Evolutionary conservation across 1,140 invertebrate species (phyloP).

Genomic region (Hydropsyche tenuis): DNA sequence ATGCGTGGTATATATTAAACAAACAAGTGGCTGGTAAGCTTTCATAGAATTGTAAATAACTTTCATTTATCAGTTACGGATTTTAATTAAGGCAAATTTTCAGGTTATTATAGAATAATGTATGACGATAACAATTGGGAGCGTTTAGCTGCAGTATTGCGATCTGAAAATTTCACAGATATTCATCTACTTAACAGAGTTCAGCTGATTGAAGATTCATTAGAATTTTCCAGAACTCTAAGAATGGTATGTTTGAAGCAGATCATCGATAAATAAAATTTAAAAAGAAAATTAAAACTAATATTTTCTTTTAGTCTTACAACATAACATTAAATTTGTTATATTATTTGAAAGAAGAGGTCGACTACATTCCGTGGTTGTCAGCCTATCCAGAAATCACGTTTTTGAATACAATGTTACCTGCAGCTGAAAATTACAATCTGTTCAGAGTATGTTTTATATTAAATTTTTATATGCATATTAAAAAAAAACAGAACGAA

Average conservation of each 20-base stretch:
- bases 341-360: slow-evolving; percentile 64
- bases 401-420: slow-evolving; percentile 56
- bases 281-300: no score
- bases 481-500: no score
- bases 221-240: slow-evolving; percentile 58
- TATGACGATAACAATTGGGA: slow-evolving; percentile 65
- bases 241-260: slow-evolving; percentile 32
- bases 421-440: slow-evolving; percentile 43
- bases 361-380: slow-evolving; percentile 68
- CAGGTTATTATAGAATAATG: slow-evolving; percentile 71
- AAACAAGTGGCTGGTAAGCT: slow-evolving; percentile 66
- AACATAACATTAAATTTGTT: slow-evolving; percentile 59
- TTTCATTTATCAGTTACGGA: no score
- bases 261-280: no score
- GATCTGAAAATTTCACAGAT: slow-evolving; percentile 52
- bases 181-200: slow-evolving; percentile 70
- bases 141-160: slow-evolving; percentile 60
- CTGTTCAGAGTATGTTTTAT: not conserved
- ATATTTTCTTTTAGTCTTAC: slow-evolving; percentile 54
- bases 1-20: slow-evolving; percentile 67
- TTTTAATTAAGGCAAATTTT: no score
- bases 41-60: no score
- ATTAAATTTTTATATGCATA: no score
- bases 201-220: slow-evolving; percentile 64
- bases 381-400: slow-evolving; percentile 58